A percentile compares a stretch with the other conserved stretches of the same genome.
phyloP scores from a whole-genome alignment of 2,888 invertebrate species.

The Ochlodes sylvanus region DNA sequence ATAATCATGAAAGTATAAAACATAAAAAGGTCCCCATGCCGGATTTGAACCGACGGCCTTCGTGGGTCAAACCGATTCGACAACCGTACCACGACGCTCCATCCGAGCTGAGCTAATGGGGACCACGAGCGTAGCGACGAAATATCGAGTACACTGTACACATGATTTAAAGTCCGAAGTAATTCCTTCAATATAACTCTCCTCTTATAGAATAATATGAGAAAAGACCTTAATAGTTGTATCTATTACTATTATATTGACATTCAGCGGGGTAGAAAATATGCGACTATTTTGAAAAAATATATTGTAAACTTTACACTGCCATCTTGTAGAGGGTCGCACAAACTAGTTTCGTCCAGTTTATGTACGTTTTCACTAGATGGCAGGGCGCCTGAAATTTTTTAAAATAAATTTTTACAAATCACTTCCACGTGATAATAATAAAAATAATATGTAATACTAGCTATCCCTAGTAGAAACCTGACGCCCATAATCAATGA shows the following conservation, averaged over 20 bases:
- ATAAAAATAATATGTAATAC: too few relatives aligned
- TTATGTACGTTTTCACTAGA: not conserved
- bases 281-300: not conserved
- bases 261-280: not conserved
- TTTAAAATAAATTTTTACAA: too few relatives aligned
- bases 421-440: too few relatives aligned
- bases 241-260: not conserved
- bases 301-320: not conserved
- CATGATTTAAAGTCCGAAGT: not conserved
- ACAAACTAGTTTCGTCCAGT: not conserved
- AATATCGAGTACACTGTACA: conserved; percentile 10
- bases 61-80: conserved; percentile 30
- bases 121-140: conserved; percentile 8
- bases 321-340: not conserved
- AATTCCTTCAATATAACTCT: not conserved
- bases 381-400: not conserved
- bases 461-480: too few relatives aligned
- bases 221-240: not conserved
- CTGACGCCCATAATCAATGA: too few relatives aligned
- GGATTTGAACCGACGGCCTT: conserved; percentile 35
- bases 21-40: conserved; percentile 18
- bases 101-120: conserved; percentile 32
- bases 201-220: not conserved
- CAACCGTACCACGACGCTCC: conserved; percentile 31
- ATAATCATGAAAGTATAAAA: too few relatives aligned